These are phyloP conservation scores for Cinclus mexicanus DNA, from an alignment of 2,113 vertebrate genomes.

Conservation along the genomic window DNA sequence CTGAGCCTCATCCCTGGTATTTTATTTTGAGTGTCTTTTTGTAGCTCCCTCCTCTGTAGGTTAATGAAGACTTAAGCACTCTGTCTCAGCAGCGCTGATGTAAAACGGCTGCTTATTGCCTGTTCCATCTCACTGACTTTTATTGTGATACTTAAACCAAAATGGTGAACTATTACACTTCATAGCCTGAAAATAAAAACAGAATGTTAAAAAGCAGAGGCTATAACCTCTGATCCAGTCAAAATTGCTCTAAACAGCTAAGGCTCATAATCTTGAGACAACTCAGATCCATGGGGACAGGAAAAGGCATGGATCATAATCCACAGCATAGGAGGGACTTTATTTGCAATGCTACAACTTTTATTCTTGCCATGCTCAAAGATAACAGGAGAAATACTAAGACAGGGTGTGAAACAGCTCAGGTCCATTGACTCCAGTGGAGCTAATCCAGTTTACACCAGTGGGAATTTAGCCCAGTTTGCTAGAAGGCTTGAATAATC, in stretches of 20 bases:
- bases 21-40: conserved; percentile 46
- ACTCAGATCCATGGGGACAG: conserved; percentile 42
- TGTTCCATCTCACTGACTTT: conserved; percentile 84
- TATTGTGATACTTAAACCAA: conserved; percentile 84
- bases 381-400: neutral
- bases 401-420: neutral
- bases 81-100: conserved; percentile 70
- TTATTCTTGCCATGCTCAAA: neutral
- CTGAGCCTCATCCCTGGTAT: neutral
- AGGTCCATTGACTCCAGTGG: neutral
- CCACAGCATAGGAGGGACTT: neutral
- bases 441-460: neutral
- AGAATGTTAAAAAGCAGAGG: conserved; percentile 78
- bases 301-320: conserved; percentile 33
- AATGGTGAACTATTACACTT: conserved; percentile 84
- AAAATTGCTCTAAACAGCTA: conserved; percentile 68
- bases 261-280: conserved; percentile 73
- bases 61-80: conserved; percentile 76
- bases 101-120: conserved; percentile 79
- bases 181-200: conserved; percentile 83
- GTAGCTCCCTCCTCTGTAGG: conserved; percentile 55
- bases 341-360: neutral
- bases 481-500: neutral
- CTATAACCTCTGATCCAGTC: conserved; percentile 74
- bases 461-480: neutral